Evolutionary conservation across 2,888 invertebrate genomes (phyloP).

Genomic region (Leptinotarsa rubiginosa): DNA sequence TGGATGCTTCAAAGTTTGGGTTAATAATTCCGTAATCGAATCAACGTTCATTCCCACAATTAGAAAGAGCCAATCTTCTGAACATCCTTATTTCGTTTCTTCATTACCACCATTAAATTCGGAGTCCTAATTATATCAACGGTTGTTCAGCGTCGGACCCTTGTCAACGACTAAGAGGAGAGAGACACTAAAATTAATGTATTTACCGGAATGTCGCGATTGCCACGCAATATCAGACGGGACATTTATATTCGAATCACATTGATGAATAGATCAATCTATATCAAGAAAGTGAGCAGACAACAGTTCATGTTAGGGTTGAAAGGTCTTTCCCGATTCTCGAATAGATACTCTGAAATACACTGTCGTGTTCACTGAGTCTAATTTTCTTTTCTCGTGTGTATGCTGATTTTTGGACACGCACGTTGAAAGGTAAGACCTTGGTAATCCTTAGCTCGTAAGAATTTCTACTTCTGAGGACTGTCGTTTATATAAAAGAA

Average conservation of each 20-base stretch:
- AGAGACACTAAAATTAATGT: constrained; percentile 7
- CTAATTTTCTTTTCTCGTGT: too few species aligned
- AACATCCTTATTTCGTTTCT: constrained; percentile 13
- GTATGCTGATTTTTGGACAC: too few species aligned
- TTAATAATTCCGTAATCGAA: constrained; percentile 8
- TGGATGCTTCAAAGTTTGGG: not conserved
- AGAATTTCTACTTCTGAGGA: too few species aligned
- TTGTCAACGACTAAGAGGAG: constrained; percentile 3
- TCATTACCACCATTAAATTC: not conserved
- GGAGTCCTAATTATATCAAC: constrained; percentile 4
- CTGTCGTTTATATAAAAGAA: too few species aligned
- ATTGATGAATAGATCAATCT: constrained; percentile 12
- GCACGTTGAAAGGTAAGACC: too few species aligned
- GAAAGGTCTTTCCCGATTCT: not conserved
- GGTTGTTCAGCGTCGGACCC: not conserved
- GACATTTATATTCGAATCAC: constrained; percentile 18
- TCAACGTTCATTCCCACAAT: constrained; percentile 12
- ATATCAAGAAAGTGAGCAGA: not conserved
- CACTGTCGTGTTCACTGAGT: not conserved
- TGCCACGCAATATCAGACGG: constrained; percentile 8
- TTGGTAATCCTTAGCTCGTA: too few species aligned
- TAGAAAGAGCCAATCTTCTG: constrained; percentile 1
- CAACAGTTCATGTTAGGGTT: not conserved
- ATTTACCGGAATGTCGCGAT: constrained; percentile 10
- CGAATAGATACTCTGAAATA: not conserved